These are phyloP conservation scores for Shinisaurus crocodilurus DNA, from an alignment of 2,113 vertebrate genomes.

Conservation along the genomic window DNA sequence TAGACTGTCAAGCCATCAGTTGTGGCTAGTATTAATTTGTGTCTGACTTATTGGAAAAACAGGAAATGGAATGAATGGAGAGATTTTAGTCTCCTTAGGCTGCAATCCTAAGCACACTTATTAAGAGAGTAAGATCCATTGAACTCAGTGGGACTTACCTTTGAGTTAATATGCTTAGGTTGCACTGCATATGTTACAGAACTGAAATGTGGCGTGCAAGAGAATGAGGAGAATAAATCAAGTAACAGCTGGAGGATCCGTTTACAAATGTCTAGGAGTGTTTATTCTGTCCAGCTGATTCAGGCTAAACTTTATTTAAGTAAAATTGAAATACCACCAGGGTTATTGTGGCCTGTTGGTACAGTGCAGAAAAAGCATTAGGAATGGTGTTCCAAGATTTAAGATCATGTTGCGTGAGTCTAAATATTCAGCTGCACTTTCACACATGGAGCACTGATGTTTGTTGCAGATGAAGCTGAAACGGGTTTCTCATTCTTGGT, in stretches of 20 bases:
- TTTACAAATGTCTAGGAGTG: background rate
- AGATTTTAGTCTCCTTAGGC: background rate
- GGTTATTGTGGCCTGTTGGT: background rate
- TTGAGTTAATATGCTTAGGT: background rate
- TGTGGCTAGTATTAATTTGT: background rate
- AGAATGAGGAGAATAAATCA: background rate
- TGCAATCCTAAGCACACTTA: background rate
- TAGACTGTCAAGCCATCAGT: background rate
- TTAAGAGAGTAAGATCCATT: background rate
- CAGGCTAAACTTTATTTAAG: background rate
- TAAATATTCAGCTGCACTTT: background rate
- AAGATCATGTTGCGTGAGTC: background rate
- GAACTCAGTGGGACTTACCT: background rate
- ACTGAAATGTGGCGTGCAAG: background rate
- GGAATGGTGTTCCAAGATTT: background rate
- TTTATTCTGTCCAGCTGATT: conserved; percentile 3
- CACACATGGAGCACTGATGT: background rate
- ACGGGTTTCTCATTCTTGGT: background rate
- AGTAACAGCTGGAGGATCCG: background rate
- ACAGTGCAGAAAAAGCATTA: background rate
- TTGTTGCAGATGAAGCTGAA: background rate
- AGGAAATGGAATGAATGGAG: background rate
- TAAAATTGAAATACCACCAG: background rate
- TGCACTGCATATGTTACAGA: background rate
- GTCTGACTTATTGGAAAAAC: background rate